A percentile compares a stretch with the other conserved stretches of the same genome.
Conservation (phyloP, 2,797 vertebrate genomes). For the Coccyzus lansbergi region DNA sequence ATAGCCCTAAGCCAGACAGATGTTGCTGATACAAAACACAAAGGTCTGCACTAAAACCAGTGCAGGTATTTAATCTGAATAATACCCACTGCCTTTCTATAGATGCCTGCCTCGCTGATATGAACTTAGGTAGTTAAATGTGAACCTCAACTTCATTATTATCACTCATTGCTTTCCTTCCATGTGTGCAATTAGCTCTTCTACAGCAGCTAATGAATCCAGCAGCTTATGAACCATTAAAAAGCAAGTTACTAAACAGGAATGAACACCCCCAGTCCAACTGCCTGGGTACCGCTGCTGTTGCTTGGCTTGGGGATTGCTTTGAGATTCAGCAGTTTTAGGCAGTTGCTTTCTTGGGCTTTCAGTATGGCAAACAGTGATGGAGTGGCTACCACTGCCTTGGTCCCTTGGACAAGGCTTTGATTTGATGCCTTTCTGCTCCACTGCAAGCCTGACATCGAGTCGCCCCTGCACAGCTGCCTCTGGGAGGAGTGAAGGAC, state of each 20-base stretch:
- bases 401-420: not conserved
- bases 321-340: not conserved
- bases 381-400: not conserved
- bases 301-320: not conserved
- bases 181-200: slow-evolving; percentile 10
- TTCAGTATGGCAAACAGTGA: not conserved
- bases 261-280: not conserved
- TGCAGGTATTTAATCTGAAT: slow-evolving; percentile 29
- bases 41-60: not conserved
- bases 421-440: not conserved
- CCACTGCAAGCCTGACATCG: accelerated
- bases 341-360: not conserved
- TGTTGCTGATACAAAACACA: slow-evolving; percentile 37
- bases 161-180: slow-evolving; percentile 26
- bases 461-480: not conserved
- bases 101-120: not conserved
- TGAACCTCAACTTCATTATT: slow-evolving; percentile 34
- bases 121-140: slow-evolving; percentile 2
- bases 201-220: slow-evolving; percentile 40
- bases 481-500: not conserved
- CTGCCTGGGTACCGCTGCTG: accelerated
- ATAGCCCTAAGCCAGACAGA: not conserved
- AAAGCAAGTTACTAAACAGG: not conserved
- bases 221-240: slow-evolving; percentile 25
- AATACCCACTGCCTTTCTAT: not conserved